Evolutionary conservation across 2,888 invertebrate genomes (phyloP).

Genomic region (Dendrolimus houi): DNA sequence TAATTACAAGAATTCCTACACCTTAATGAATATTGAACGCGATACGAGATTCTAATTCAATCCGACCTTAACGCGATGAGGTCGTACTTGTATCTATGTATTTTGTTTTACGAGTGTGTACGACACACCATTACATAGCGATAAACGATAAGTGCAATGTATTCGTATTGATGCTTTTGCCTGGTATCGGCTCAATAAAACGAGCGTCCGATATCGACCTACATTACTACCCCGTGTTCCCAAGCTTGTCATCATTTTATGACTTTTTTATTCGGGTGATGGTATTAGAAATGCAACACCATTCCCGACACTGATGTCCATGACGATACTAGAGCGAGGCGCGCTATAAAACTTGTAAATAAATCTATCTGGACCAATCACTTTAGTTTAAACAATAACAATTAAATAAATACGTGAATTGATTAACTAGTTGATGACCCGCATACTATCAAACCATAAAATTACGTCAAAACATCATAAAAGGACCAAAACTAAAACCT

Average conservation of each 20-base stretch:
- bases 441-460: conserved; percentile 6
- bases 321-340: conserved; percentile 42
- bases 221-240: conserved; percentile 62
- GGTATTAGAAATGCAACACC: conserved; percentile 65
- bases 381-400: conserved; percentile 13
- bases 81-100: conserved; percentile 28
- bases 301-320: conserved; percentile 58
- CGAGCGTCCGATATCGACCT: conserved; percentile 51
- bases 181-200: conserved; percentile 58
- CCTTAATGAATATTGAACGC: conserved; percentile 52
- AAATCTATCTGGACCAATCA: conserved; percentile 39
- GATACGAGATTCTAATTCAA: conserved; percentile 37
- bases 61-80: conserved; percentile 33
- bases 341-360: conserved; percentile 45
- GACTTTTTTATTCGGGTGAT: conserved; percentile 70
- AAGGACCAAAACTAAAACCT: conserved; percentile 38
- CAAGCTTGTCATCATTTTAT: conserved; percentile 69
- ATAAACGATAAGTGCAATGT: conserved; percentile 67
- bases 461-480: conserved; percentile 20
- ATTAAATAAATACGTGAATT: conserved; percentile 12
- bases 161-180: conserved; percentile 37
- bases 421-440: conserved; percentile 10
- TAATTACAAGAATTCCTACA: conserved; percentile 39
- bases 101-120: conserved; percentile 58
- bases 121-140: conserved; percentile 59